Base-by-base conservation (phyloP, 2,113 vertebrate genomes). In the Solea solea region DNA sequence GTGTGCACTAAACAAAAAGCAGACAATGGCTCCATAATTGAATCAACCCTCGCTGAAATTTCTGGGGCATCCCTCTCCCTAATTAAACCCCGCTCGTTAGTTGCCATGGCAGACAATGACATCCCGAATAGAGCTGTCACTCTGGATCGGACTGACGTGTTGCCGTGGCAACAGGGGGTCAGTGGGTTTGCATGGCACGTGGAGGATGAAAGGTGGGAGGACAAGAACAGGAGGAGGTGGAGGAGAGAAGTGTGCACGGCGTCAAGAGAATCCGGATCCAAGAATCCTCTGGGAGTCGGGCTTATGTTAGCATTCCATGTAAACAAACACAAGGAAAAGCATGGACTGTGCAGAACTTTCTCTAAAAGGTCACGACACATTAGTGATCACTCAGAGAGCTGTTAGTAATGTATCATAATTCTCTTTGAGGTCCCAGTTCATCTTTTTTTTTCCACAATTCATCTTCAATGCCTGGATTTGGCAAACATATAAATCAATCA, bases 51-150 rank as follows among this genome's bases (percentile, higher is more conserved):
- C 77, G 52, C 75, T 68, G 57, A 84, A 63, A 81, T 86, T 83
- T 88, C 58, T 86, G 78, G 82, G 81, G 84, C 87, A 71, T 85
- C 69, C 66, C 72, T 82, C 64, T 28, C 59, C 58, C 85, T 80
- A 81, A 89, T 92, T 90, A 83, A 86, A 72, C 44, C 51, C 61
- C 3, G 64, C 83, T 82, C 61, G 9, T 69, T 64, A 60, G 81
- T 81, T 72, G 71, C 81, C 78, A 84, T 57, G 39, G 64, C 80
- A 88, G 78, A 89, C 86, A 87, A 87, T 84, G 84, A 78, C 81
- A 86, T 58, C 78, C 59, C 82, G 76, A 85, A 86, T 85, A 75
- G 87, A 87, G 78, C 72, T 81, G 90, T 91, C 90, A 88, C 67
- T 85, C 70, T 81, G 85, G 54, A 91, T 92, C 84, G 89, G 80